A percentile compares a stretch with the other conserved stretches of the same genome.
Evolutionary conservation across 2,888 invertebrate genomes (phyloP).

Genomic region (Drosophila birchii): DNA sequence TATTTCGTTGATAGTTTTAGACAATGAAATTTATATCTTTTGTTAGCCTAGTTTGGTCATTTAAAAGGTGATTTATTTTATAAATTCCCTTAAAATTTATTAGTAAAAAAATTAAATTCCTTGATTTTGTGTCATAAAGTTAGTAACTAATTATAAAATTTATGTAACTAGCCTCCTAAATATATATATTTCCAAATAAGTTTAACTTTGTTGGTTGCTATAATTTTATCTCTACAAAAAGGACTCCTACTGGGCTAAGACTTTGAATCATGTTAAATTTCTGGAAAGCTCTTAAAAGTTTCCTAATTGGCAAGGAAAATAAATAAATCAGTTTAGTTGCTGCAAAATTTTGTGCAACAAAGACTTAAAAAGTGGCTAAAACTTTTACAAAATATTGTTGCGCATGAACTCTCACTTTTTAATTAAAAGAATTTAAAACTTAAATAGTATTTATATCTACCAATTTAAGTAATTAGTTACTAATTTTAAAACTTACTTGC

Average conservation of each 20-base stretch:
- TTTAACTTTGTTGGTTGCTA: not conserved
- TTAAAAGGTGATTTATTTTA: not conserved
- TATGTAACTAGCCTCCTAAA: not conserved
- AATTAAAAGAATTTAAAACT: not conserved
- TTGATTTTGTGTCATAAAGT: not conserved
- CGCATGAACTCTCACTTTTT: too few species aligned
- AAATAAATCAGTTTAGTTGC: slow-evolving; percentile 25
- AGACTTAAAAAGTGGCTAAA: not conserved
- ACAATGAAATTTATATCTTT: not conserved
- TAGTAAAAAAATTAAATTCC: too few species aligned
- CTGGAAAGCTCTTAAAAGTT: slow-evolving; percentile 4
- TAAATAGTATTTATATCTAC: not conserved
- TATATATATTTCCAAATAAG: not conserved
- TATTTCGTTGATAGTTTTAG: not conserved
- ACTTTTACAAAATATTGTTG: not conserved
- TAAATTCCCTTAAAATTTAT: not conserved
- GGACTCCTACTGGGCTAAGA: slow-evolving; percentile 1
- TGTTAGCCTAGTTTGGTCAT: not conserved
- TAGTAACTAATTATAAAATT: not conserved
- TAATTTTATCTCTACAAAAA: not conserved
- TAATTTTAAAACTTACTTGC: slow-evolving; percentile 90
- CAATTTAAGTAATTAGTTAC: not conserved
- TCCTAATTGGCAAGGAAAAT: slow-evolving; percentile 28
- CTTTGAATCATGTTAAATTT: slow-evolving; percentile 23
- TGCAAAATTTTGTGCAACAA: not conserved